Evolutionary conservation across 2,888 invertebrate genomes (phyloP).

Genomic region (Lypha dubia): DNA sequence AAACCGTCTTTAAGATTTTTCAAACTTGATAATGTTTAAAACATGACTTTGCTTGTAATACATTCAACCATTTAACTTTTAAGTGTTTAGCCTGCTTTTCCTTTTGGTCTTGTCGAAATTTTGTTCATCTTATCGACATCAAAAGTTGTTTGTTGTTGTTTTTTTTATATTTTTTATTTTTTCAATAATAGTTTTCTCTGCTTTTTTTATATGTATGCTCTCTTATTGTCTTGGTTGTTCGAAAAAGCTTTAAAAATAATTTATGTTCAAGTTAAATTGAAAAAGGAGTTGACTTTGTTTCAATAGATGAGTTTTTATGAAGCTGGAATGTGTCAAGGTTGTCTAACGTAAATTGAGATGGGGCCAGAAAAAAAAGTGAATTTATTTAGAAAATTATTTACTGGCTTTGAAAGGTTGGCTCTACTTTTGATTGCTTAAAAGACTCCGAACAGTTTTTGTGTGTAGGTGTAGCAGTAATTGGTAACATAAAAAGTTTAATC

Average conservation of each 20-base stretch:
- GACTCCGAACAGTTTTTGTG: neutral
- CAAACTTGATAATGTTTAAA: slow-evolving; percentile 64
- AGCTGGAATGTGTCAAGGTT: slow-evolving; percentile 70
- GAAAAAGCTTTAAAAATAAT: slow-evolving; percentile 54
- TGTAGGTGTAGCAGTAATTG: slow-evolving; percentile 23
- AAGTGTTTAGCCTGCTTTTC: neutral
- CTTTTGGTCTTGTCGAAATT: slow-evolving; percentile 25
- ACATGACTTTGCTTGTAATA: slow-evolving; percentile 64
- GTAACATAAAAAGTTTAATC: neutral
- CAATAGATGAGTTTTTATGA: slow-evolving; percentile 52
- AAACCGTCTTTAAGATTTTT: slow-evolving; percentile 68
- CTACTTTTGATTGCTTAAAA: neutral
- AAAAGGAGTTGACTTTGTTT: slow-evolving; percentile 63
- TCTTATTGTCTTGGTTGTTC: neutral
- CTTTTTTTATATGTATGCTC: too few relatives aligned
- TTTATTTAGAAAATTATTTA: slow-evolving; percentile 24
- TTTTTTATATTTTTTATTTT: too few relatives aligned
- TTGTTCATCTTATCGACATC: slow-evolving; percentile 54
- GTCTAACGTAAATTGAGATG: slow-evolving; percentile 30
- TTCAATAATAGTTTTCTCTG: too few relatives aligned
- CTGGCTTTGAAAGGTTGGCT: neutral
- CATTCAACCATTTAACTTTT: slow-evolving; percentile 38
- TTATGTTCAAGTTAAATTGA: slow-evolving; percentile 68
- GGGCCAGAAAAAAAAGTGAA: slow-evolving; percentile 40
- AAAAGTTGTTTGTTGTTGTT: slow-evolving; percentile 54